Evolutionary conservation across 2,888 invertebrate genomes (phyloP).

Genomic region (Heliconius charithonia): DNA sequence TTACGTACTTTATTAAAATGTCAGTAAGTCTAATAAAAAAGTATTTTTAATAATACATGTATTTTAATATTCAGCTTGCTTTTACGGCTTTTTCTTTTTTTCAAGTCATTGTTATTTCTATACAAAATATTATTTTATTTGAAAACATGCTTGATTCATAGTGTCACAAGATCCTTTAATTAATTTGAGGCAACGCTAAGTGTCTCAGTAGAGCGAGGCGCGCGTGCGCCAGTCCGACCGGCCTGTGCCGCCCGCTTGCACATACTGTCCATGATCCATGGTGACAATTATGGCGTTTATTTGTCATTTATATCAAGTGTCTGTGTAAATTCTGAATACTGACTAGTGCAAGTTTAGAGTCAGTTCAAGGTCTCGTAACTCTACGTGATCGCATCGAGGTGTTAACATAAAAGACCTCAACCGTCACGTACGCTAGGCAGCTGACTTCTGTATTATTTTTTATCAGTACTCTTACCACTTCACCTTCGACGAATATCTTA

Average conservation of each 20-base stretch:
- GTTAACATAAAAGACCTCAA: conserved; percentile 70
- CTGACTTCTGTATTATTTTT: conserved; percentile 68
- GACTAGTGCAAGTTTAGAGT: conserved; percentile 34
- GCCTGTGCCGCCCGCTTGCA: conserved; percentile 58
- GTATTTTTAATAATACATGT: no score
- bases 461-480: conserved; percentile 64
- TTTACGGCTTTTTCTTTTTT: no score
- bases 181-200: conserved; percentile 60
- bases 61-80: no score
- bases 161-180: conserved; percentile 67
- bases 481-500: conserved; percentile 77
- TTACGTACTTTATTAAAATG: no score
- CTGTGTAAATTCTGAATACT: conserved; percentile 62
- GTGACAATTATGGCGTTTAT: conserved; percentile 40
- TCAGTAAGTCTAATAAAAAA: no score
- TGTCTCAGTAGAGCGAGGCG: conserved; percentile 56
- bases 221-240: conserved; percentile 62
- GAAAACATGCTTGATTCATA: conserved; percentile 52
- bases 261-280: conserved; percentile 48
- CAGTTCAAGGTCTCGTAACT: conserved; percentile 69
- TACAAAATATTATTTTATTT: conserved; percentile 58
- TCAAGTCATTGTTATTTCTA: no score
- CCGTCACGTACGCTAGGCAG: conserved; percentile 67
- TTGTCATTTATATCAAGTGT: conserved; percentile 54
- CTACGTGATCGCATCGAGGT: conserved; percentile 69